Evolutionary conservation across 1,140 invertebrate species (phyloP).

Genomic region (Drosophila ogumai): DNA sequence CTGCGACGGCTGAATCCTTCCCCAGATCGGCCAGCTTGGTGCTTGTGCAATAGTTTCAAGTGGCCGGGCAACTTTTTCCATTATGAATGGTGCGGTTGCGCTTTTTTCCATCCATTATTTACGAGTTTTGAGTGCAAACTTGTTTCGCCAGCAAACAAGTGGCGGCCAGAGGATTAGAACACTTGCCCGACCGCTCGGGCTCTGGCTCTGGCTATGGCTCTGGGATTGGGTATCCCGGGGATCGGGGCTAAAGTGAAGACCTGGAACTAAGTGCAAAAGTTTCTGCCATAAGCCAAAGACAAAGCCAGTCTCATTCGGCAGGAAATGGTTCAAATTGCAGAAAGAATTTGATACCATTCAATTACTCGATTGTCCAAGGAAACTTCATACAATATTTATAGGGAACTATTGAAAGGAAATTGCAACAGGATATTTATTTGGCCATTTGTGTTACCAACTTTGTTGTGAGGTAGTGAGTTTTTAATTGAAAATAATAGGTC

Average conservation of each 20-base stretch:
- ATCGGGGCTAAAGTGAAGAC: conserved; percentile 7
- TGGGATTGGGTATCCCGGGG: neutral
- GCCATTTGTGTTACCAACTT: neutral
- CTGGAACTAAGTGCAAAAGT: conserved; percentile 73
- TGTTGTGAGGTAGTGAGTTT: neutral
- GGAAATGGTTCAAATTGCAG: conserved; percentile 9
- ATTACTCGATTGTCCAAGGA: conserved; percentile 5
- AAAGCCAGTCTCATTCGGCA: conserved; percentile 58
- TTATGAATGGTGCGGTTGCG: conserved; percentile 83
- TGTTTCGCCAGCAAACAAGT: conserved; percentile 78
- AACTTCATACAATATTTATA: conserved; percentile 7
- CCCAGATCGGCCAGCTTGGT: conserved; percentile 22
- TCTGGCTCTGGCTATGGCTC: conserved; percentile 11
- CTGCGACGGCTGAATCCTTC: conserved; percentile 27
- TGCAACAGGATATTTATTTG: neutral
- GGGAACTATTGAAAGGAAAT: neutral
- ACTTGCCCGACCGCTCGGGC: conserved; percentile 66
- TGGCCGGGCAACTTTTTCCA: conserved; percentile 79
- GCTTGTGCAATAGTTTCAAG: conserved; percentile 79
- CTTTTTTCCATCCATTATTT: conserved; percentile 82
- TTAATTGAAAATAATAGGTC: neutral
- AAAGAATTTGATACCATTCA: conserved; percentile 5
- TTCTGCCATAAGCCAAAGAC: conserved; percentile 62
- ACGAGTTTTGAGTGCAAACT: conserved; percentile 83
- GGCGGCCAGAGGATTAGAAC: conserved; percentile 77